Evolutionary conservation across 2,797 vertebrate species (phyloP).

Genomic region (Halcyon badia): DNA sequence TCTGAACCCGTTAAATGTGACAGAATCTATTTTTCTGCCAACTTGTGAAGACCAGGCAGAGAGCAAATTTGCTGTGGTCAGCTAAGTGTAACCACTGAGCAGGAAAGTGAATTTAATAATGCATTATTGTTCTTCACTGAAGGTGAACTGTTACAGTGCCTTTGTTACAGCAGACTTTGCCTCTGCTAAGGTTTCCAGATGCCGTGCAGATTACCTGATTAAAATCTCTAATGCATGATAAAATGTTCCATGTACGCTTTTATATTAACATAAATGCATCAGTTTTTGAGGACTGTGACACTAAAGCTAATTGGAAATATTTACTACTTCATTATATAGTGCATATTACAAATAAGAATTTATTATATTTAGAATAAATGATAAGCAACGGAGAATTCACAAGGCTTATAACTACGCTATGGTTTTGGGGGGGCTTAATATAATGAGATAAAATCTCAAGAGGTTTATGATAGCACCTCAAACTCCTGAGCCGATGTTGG

Average conservation of each 20-base stretch:
- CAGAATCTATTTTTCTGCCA: slow-evolving; percentile 99
- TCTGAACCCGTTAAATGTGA: slow-evolving; percentile 99
- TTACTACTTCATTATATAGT: slow-evolving; percentile 74
- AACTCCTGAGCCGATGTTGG: not conserved
- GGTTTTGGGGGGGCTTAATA: not conserved
- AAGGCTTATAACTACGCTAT: not conserved
- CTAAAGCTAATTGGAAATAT: slow-evolving; percentile 81
- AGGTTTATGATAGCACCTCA: slow-evolving; percentile 17
- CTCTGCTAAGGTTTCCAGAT: slow-evolving; percentile 85
- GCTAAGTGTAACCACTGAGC: slow-evolving; percentile 99
- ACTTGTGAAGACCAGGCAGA: slow-evolving; percentile 98
- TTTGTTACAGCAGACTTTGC: slow-evolving; percentile 89
- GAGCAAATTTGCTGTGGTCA: slow-evolving; percentile 99
- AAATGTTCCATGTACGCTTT: slow-evolving; percentile 82
- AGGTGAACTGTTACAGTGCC: slow-evolving; percentile 99
- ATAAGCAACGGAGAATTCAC: slow-evolving; percentile 59
- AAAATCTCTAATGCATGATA: slow-evolving; percentile 86
- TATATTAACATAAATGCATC: slow-evolving; percentile 82
- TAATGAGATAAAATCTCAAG: not conserved
- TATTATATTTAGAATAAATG: slow-evolving; percentile 66
- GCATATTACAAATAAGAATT: slow-evolving; percentile 72
- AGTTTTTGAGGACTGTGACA: slow-evolving; percentile 73
- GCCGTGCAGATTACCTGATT: slow-evolving; percentile 85
- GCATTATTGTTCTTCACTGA: slow-evolving; percentile 99
- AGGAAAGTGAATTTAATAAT: slow-evolving; percentile 99